Conservation (phyloP, 2,888 invertebrate species). For the Catocala fraxini region DNA sequence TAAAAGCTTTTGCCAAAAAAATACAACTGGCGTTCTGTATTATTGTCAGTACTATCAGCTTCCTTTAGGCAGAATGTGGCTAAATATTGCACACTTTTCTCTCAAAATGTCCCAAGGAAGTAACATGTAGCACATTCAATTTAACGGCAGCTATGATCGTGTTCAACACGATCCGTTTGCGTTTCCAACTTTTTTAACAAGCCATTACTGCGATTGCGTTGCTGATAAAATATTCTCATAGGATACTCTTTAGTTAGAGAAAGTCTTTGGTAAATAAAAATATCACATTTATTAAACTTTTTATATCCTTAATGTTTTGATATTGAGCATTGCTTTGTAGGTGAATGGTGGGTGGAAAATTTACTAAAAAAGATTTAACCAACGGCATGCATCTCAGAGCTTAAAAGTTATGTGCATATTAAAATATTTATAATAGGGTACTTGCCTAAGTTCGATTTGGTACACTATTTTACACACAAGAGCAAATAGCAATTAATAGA, state of each 20-base stretch:
- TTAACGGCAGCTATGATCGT: conserved; percentile 25
- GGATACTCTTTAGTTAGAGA: conserved; percentile 11
- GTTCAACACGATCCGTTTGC: conserved; percentile 28
- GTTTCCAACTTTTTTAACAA: conserved; percentile 44
- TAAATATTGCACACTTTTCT: conserved; percentile 1
- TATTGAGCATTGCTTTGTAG: too few species aligned
- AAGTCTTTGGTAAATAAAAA: conserved; percentile 11
- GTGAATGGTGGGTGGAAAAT: too few species aligned
- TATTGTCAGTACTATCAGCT: conserved; percentile 8
- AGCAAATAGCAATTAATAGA: too few species aligned
- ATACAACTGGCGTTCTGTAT: neutral
- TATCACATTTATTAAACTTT: conserved; percentile 12
- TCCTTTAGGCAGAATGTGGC: conserved; percentile 7
- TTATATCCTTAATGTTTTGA: conserved; percentile 8
- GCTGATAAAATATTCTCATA: conserved; percentile 27
- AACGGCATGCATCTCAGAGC: too few species aligned
- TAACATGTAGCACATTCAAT: conserved; percentile 19
- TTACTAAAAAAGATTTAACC: too few species aligned
- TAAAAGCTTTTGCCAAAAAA: too few species aligned
- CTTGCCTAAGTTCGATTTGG: too few species aligned
- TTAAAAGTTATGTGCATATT: too few species aligned
- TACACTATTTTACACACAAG: too few species aligned
- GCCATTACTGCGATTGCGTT: conserved; percentile 24
- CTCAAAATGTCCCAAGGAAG: conserved; percentile 15
- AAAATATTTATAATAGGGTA: too few species aligned